Percentiles rank a stretch among this genome's conserved stretches.
Evolutionary conservation across 2,797 vertebrate genomes (phyloP).

Genomic region (Crocidura indochinensis): DNA sequence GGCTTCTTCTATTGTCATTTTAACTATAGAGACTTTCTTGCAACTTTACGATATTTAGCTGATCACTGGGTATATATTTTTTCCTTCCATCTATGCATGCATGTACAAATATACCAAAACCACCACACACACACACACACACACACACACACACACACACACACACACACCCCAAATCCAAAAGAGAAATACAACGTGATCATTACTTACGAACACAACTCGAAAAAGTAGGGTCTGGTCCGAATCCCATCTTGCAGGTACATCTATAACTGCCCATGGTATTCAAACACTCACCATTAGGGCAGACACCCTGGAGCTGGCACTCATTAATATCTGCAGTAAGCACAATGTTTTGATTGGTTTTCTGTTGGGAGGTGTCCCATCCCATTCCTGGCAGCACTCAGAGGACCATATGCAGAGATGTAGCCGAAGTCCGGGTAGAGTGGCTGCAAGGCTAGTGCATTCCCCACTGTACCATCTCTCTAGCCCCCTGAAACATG

Average conservation of each 20-base stretch:
- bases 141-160: too few species aligned
- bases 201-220: slow-evolving; percentile 95
- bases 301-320: slow-evolving; percentile 95
- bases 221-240: slow-evolving; percentile 94
- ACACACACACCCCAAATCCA: not conserved
- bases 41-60: slow-evolving; percentile 10
- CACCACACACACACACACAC: not conserved
- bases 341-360: slow-evolving; percentile 74
- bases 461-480: too few species aligned
- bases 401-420: too few species aligned
- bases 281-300: slow-evolving; percentile 97
- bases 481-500: slow-evolving; percentile 61
- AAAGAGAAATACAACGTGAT: slow-evolving; percentile 62
- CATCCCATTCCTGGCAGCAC: too few species aligned
- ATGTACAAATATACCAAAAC: not conserved
- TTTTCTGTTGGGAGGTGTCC: too few species aligned
- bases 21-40: slow-evolving; percentile 24
- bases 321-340: slow-evolving; percentile 97
- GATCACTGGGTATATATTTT: not conserved
- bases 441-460: too few species aligned
- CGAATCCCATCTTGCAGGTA: slow-evolving; percentile 95
- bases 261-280: slow-evolving; percentile 97
- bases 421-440: too few species aligned
- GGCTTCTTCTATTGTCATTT: not conserved
- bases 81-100: slow-evolving; percentile 18